Base-by-base conservation (phyloP, 2,888 invertebrate species). In the Drosophila meridiana region DNA sequence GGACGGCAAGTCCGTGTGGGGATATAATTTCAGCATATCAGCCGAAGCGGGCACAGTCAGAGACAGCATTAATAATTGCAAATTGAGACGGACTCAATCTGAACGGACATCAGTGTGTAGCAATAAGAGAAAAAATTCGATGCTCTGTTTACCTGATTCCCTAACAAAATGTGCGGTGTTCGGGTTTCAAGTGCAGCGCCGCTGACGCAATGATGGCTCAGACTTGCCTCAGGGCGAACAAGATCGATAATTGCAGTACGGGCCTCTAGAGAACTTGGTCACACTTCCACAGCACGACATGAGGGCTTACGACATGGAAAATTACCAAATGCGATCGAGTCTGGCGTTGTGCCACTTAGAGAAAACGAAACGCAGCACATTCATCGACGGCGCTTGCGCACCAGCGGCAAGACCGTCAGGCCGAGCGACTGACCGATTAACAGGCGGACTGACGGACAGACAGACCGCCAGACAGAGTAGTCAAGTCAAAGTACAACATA, bases 361-460 rank as follows among this genome's bases (percentile, higher is more conserved):
- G 11, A 62, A 78, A 74, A 65, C 11, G 63, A 83, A 69, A 75
- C 59, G 67, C 73, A 68, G 74, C 74, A 69, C 65, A 71, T 82
- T 57, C 14, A 62, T 14, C 42, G 28, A 57, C 63, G 75, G 80
- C 83, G 88, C 86, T 82, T 80, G 85, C 80, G 85, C 80, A 87
- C 79, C 79, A 81, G 69, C 71, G 59, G 30, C 40, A 45, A 13
- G 14, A 43, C 45, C 11, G n/a, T 1, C 42, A n/a, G 42, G 13
- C 50, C 14, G 32, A 40, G 47, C 14, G 36, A 48, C 69, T 14
- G 48, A 58, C 52, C 1, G 62, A 59, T 57, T 7, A 43, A 68
- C 28, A 9, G 42, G 62, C 28, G 7, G 58, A 57, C 65, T 7
- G 32, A 59, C 30, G 9, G 47, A 69, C 30, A 3, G 43, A 65